phyloP scores from a whole-genome alignment of 2,888 invertebrate species.

The Argynnis bischoffii region DNA sequence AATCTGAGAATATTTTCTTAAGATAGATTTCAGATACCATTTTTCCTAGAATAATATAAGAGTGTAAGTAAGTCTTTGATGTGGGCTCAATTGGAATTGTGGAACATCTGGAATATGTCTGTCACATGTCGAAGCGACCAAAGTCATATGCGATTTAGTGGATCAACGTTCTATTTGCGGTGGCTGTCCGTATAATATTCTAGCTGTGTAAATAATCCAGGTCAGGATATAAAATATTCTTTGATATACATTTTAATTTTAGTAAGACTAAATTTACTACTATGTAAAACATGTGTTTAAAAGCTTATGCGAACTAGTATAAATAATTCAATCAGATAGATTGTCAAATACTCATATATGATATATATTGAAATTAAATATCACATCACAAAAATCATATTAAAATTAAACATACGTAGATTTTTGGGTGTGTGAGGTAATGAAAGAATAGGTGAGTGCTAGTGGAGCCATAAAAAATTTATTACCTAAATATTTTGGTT shows the following conservation, averaged over 20 bases:
- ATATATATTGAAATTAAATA: too few species aligned
- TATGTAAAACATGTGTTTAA: too few species aligned
- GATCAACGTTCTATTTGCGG: slow-evolving; percentile 59
- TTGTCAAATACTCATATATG: too few species aligned
- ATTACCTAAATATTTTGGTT: too few species aligned
- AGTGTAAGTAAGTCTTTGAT: slow-evolving; percentile 53
- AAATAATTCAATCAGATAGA: too few species aligned
- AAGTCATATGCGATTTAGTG: slow-evolving; percentile 60
- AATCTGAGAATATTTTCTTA: slow-evolving; percentile 19
- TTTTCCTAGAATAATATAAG: slow-evolving; percentile 33
- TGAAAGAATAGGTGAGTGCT: too few species aligned
- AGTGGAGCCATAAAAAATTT: too few species aligned
- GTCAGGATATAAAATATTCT: slow-evolving; percentile 23
- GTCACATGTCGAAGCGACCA: slow-evolving; percentile 60
- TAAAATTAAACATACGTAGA: too few species aligned
- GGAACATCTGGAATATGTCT: slow-evolving; percentile 65
- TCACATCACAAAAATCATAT: too few species aligned
- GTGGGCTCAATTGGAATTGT: slow-evolving; percentile 59
- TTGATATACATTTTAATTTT: slow-evolving; percentile 25
- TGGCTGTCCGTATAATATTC: slow-evolving; percentile 45
- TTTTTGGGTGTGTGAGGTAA: too few species aligned
- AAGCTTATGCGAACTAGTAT: too few species aligned
- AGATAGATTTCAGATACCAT: slow-evolving; percentile 29
- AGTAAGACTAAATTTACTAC: neutral
- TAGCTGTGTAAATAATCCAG: slow-evolving; percentile 36